These are phyloP conservation scores for Enteromius afrohamiltoni DNA, from an alignment of 2,797 vertebrate species.

Conservation along the genomic window DNA sequence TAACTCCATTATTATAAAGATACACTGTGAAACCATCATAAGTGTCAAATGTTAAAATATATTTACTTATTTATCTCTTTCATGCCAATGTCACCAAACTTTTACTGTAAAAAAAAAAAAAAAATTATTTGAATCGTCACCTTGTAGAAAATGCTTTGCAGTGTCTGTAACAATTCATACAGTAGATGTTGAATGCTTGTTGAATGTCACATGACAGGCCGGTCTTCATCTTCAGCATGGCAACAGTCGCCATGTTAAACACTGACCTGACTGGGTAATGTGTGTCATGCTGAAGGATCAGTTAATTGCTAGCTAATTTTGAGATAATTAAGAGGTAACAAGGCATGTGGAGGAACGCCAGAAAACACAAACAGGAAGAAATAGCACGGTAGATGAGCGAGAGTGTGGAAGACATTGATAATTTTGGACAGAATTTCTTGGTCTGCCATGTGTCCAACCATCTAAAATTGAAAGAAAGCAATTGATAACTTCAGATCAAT, in stretches of 20 bases:
- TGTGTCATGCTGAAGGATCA: conserved; percentile 50
- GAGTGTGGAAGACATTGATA: background rate
- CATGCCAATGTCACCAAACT: background rate
- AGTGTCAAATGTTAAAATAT: background rate
- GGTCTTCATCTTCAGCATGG: conserved; percentile 44
- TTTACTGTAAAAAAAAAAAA: background rate
- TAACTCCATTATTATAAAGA: background rate
- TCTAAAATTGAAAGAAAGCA: background rate
- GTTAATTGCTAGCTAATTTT: conserved; percentile 62
- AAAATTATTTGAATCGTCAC: background rate
- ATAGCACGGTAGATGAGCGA: conserved; percentile 10
- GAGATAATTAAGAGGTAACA: conserved; percentile 52
- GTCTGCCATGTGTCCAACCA: background rate
- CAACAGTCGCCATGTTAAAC: conserved; percentile 54
- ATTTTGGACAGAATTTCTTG: background rate
- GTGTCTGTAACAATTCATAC: background rate
- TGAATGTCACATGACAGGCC: conserved; percentile 41
- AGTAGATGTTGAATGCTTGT: conserved; percentile 34
- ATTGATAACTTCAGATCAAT: background rate
- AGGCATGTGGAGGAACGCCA: conserved; percentile 12
- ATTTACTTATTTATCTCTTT: background rate
- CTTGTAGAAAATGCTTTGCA: background rate
- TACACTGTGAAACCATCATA: background rate
- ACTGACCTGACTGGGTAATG: conserved; percentile 53
- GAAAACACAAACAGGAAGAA: conserved; percentile 30